Evolutionary conservation across 2,888 invertebrate genomes (phyloP).

Genomic region (Ectropis crepuscularia): DNA sequence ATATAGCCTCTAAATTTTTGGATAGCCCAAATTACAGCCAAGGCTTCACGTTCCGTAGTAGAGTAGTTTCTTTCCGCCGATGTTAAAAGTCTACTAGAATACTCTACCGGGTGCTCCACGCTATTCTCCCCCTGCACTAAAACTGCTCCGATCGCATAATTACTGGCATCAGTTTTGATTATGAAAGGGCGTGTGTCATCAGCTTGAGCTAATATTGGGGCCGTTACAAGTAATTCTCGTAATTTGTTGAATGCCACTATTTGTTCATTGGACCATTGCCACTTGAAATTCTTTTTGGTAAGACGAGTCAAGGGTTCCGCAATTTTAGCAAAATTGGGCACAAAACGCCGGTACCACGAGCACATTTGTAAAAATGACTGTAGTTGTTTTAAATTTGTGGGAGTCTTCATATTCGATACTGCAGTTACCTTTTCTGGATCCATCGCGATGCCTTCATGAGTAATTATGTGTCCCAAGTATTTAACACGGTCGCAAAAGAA

Average conservation of each 20-base stretch:
- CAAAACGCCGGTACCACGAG: not conserved
- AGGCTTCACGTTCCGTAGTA: constrained; percentile 41
- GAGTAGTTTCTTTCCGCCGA: constrained; percentile 64
- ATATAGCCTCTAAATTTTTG: constrained; percentile 40
- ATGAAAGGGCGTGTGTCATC: too few relatives aligned
- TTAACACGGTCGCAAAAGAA: constrained; percentile 28
- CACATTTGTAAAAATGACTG: not conserved
- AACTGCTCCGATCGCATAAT: too few relatives aligned
- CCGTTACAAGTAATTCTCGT: too few relatives aligned
- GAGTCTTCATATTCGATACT: not conserved
- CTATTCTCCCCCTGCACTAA: too few relatives aligned
- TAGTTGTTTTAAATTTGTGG: not conserved
- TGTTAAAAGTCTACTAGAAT: constrained; percentile 42
- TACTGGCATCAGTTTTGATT: too few relatives aligned
- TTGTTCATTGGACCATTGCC: too few relatives aligned
- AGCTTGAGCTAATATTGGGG: too few relatives aligned
- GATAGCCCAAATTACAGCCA: constrained; percentile 39
- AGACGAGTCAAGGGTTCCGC: not conserved
- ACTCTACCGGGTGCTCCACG: constrained; percentile 28
- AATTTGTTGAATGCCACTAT: too few relatives aligned
- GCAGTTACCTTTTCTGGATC: not conserved
- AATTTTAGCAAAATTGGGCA: not conserved
- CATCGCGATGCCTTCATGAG: not conserved
- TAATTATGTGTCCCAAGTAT: not conserved
- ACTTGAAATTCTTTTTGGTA: too few relatives aligned